These are phyloP conservation scores for Neodiprion fabricii DNA, from an alignment of 1,140 invertebrate genomes.

Conservation along the genomic window DNA sequence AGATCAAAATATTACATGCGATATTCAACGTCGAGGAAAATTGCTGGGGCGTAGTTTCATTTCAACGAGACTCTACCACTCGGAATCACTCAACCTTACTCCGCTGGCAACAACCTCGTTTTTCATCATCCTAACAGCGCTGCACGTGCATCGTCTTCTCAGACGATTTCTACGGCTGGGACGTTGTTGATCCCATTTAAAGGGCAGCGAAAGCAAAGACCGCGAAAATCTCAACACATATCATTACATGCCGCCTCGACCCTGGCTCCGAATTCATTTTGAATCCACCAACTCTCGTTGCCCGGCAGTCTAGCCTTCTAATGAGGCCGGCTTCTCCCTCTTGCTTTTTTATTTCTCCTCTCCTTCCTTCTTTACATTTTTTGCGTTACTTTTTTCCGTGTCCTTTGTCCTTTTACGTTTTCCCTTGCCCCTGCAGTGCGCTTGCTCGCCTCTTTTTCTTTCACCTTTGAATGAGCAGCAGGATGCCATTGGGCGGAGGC, in stretches of 20 bases:
- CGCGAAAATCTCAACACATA: conserved; percentile 5
- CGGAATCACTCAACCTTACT: neutral
- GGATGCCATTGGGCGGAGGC: conserved; percentile 7
- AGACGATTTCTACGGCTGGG: too few species aligned
- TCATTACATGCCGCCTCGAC: neutral
- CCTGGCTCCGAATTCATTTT: conserved; percentile 37
- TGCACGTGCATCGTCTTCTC: neutral
- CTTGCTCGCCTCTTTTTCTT: conserved; percentile 25
- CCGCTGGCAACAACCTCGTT: neutral
- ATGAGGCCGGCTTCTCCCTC: conserved; percentile 46
- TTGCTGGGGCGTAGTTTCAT: neutral
- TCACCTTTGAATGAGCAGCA: conserved; percentile 25
- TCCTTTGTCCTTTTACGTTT: neutral
- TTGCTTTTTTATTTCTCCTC: conserved; percentile 8
- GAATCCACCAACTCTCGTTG: conserved; percentile 24
- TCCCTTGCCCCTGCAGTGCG: neutral
- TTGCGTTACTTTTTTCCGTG: neutral
- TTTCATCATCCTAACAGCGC: neutral
- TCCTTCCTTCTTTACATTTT: conserved; percentile 4
- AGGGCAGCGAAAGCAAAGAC: neutral
- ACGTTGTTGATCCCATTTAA: neutral
- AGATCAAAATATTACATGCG: too few species aligned
- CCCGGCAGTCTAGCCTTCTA: conserved; percentile 38
- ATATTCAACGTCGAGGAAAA: too few species aligned
- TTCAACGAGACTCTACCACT: neutral